A percentile compares a stretch with the other conserved stretches of the same genome.
Evolutionary conservation across 2,113 vertebrate genomes (phyloP).

Genomic region (Xerus inauris): DNA sequence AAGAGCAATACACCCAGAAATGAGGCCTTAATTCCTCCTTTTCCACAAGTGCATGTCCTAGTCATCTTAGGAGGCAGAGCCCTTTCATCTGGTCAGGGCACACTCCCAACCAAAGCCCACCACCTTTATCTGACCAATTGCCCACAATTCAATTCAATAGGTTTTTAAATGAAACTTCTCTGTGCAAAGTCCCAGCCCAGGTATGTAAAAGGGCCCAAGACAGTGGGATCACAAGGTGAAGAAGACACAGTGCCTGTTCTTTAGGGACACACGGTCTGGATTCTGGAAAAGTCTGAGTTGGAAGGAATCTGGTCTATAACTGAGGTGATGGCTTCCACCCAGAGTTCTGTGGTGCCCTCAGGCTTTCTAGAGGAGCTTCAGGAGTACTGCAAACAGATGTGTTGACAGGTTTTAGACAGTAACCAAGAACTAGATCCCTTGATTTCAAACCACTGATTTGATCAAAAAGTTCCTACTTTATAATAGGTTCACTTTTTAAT

Average conservation of each 20-base stretch:
- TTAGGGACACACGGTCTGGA: background rate
- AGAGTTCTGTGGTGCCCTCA: background rate
- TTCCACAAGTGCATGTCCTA: background rate
- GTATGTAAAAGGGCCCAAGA: background rate
- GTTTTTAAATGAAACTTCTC: background rate
- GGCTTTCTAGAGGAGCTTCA: background rate
- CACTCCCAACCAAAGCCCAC: background rate
- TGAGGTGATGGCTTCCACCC: background rate
- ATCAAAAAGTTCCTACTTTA: background rate
- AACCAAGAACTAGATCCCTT: background rate
- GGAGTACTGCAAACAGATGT: background rate
- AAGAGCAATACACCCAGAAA: background rate
- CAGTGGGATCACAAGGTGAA: background rate
- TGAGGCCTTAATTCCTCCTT: background rate
- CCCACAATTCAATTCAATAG: background rate
- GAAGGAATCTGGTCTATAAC: background rate
- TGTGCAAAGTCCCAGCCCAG: background rate
- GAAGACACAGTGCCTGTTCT: background rate
- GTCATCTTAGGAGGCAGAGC: background rate
- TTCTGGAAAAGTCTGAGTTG: constrained; percentile 18
- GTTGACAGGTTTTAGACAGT: constrained; percentile 29
- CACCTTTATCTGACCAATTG: background rate
- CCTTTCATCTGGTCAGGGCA: background rate
- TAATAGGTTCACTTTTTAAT: background rate
- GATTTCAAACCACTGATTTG: constrained; percentile 46